Evolutionary conservation across 2,888 invertebrate species (phyloP), one percentile per base, ranked within the genome.

Genomic region (Troides aeacus): DNA sequence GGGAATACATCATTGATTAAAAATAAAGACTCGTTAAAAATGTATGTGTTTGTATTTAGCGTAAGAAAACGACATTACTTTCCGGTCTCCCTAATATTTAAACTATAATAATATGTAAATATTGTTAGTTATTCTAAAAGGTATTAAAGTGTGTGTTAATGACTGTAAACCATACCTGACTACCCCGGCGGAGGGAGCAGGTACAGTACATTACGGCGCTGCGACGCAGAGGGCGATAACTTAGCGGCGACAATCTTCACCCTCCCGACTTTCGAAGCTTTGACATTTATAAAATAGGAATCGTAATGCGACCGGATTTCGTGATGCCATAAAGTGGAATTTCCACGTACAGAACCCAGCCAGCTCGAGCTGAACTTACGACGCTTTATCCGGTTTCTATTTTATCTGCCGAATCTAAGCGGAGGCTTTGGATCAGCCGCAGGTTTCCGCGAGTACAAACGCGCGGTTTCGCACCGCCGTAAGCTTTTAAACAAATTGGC

Each of bases 231-330:
- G 68, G 65, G 30, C 30, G 59, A 42, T 68, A 62, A 62, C 57
- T 68, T 59, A 68, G 60, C 18, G 42, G 39, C 53, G 62, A 58
- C 66, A 66, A 66, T 70, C 62, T 77, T 75, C 75, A 76, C 76
- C 77, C 78, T 77, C 74, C 76, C 76, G 74, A 81, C 77, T 79
- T 79, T 30, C 76, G 70, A 73, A 77, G 77, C 81, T 81, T 80
- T 82, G 86, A 87, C 87, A 83, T 85, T 85, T 85, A 86, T 87
- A 88, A 87, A 87, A 85, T 83, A 81, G 78, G 80, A 83, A 82
- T 82, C 79, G 82, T 80, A 82, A 76, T 66, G 71, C 76, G 76
- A 78, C 73, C 76, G 74, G 69, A 73, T 75, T 79, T 78, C 79
- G 82, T 79, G 80, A 78, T 78, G 79, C 82, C 83, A 84, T 88